phyloP scores from a whole-genome alignment of 2,888 invertebrate species.

The Lasiommata megera region DNA sequence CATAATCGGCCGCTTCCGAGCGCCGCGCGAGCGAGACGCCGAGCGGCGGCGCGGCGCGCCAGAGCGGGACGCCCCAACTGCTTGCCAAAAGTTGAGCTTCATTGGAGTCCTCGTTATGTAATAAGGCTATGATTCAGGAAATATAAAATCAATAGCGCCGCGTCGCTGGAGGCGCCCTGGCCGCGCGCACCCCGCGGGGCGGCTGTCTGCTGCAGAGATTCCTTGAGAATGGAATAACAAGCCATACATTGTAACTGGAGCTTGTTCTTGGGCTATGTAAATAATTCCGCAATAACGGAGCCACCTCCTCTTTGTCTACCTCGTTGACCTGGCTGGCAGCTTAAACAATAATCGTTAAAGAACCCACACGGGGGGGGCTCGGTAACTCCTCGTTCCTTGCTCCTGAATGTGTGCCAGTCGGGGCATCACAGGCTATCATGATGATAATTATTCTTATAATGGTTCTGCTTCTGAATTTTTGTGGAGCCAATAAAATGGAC shows the following conservation, averaged over 20 bases:
- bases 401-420: too few relatives aligned
- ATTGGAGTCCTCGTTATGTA: slow-evolving; percentile 59
- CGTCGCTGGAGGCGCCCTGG: background rate
- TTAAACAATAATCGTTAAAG: too few relatives aligned
- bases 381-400: too few relatives aligned
- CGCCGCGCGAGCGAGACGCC: slow-evolving; percentile 25
- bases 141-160: slow-evolving; percentile 24
- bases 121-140: slow-evolving; percentile 42
- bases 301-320: too few relatives aligned
- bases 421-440: too few relatives aligned
- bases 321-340: too few relatives aligned
- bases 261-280: background rate
- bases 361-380: too few relatives aligned
- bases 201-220: background rate
- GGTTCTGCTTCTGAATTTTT: too few relatives aligned
- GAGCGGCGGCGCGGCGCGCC: slow-evolving; percentile 10
- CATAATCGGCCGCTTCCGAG: slow-evolving; percentile 56
- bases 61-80: slow-evolving; percentile 39
- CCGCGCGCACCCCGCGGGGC: background rate
- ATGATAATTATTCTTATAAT: too few relatives aligned
- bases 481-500: too few relatives aligned
- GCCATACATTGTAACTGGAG: background rate
- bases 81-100: slow-evolving; percentile 55
- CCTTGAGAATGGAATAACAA: background rate
- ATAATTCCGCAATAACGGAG: background rate